Evolutionary conservation across 2,797 vertebrate species (phyloP).

Genomic region (Potorous gilbertii): DNA sequence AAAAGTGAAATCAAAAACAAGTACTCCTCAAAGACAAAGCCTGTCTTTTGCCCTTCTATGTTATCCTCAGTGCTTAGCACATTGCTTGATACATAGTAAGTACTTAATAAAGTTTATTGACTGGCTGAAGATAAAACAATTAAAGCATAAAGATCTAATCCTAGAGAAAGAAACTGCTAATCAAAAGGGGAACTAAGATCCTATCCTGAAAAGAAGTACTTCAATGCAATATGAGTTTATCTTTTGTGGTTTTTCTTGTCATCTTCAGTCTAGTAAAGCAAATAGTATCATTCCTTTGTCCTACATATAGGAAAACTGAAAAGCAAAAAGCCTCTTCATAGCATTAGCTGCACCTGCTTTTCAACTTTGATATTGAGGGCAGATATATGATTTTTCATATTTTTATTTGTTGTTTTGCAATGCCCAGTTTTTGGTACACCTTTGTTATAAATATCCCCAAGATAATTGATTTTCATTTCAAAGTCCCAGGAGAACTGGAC

Average conservation of each 20-base stretch:
- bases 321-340: neutral
- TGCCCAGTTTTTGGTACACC: neutral
- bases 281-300: neutral
- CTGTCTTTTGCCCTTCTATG: neutral
- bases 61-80: neutral
- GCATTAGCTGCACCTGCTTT: neutral
- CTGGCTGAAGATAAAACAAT: neutral
- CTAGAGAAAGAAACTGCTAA: neutral
- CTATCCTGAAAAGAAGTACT: neutral
- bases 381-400: neutral
- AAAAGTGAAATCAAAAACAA: too few relatives aligned
- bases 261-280: neutral
- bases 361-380: neutral
- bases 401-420: neutral
- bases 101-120: neutral
- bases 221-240: neutral
- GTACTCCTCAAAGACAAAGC: too few relatives aligned
- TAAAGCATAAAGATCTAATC: neutral
- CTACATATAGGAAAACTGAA: neutral
- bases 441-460: neutral
- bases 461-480: neutral
- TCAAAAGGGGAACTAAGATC: neutral
- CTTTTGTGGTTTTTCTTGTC: neutral
- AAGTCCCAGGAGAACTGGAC: neutral
- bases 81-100: neutral